Conservation (phyloP, 2,888 invertebrate species). For the Apomyelois bistriatella region DNA sequence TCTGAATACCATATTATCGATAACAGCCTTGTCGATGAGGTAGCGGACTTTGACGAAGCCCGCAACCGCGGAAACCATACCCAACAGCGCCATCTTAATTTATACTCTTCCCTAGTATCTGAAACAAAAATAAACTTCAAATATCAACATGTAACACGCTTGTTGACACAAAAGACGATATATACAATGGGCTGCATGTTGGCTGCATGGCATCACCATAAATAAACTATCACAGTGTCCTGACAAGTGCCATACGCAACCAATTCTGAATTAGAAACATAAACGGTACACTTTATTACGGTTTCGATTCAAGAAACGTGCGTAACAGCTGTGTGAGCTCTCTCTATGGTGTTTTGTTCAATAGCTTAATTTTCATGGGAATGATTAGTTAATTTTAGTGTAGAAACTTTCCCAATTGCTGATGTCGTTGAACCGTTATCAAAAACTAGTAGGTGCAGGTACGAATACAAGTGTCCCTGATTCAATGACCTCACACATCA, state of each 20-base stretch:
- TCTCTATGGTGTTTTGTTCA: slow-evolving; percentile 27
- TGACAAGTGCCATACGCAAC: slow-evolving; percentile 63
- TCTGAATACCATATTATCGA: slow-evolving; percentile 94
- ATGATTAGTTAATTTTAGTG: slow-evolving; percentile 27
- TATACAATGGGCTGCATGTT: slow-evolving; percentile 35
- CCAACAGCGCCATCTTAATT: slow-evolving; percentile 87
- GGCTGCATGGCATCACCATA: slow-evolving; percentile 41
- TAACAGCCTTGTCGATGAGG: slow-evolving; percentile 92
- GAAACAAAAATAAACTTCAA: slow-evolving; percentile 34
- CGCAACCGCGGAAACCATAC: slow-evolving; percentile 92
- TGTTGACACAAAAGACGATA: slow-evolving; percentile 16
- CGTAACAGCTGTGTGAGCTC: slow-evolving; percentile 51
- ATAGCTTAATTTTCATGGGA: slow-evolving; percentile 42
- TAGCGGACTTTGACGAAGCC: slow-evolving; percentile 94
- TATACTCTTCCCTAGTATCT: slow-evolving; percentile 49
- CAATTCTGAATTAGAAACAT: slow-evolving; percentile 63
- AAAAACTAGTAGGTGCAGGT: slow-evolving; percentile 23
- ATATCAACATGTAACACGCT: slow-evolving; percentile 10
- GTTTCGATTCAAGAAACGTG: slow-evolving; percentile 58
- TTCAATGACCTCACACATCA: slow-evolving; percentile 71
- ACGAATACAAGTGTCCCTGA: slow-evolving; percentile 43
- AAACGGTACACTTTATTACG: slow-evolving; percentile 62
- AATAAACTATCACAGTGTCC: slow-evolving; percentile 49
- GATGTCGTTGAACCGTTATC: slow-evolving; percentile 42
- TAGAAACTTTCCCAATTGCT: slow-evolving; percentile 30